These are phyloP conservation scores for Vesta saturnalis DNA, from an alignment of 2,888 invertebrate genomes.

Conservation along the genomic window DNA sequence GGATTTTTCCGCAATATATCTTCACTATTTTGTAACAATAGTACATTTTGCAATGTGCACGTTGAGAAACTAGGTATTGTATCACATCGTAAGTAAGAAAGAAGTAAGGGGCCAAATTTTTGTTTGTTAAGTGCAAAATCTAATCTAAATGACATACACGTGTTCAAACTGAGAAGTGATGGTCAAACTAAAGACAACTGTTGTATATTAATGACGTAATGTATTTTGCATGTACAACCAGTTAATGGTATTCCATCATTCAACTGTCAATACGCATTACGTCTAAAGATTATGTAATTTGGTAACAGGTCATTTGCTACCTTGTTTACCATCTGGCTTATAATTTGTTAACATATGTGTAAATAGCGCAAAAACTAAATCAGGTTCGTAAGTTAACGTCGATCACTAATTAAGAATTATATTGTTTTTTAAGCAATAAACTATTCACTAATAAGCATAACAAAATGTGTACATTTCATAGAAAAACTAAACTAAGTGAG, in stretches of 20 bases:
- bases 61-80: too few relatives aligned
- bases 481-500: too few relatives aligned
- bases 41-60: background rate
- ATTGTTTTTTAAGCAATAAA: too few relatives aligned
- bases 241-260: slow-evolving; percentile 9
- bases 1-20: slow-evolving; percentile 1
- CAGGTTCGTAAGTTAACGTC: too few relatives aligned
- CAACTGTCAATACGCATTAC: slow-evolving; percentile 13
- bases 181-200: background rate
- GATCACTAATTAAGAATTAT: too few relatives aligned
- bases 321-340: slow-evolving; percentile 1
- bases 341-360: too few relatives aligned
- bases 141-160: slow-evolving; percentile 2
- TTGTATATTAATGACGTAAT: slow-evolving; percentile 11
- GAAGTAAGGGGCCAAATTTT: background rate
- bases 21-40: background rate
- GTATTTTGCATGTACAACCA: slow-evolving; percentile 9
- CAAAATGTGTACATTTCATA: too few relatives aligned
- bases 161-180: background rate
- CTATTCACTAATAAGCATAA: too few relatives aligned
- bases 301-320: slow-evolving; percentile 4
- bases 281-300: slow-evolving; percentile 1
- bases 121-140: background rate
- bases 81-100: too few relatives aligned
- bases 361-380: too few relatives aligned